Conservation (phyloP, 2,797 vertebrate genomes). For the Melanotaenia parkinsoni region DNA sequence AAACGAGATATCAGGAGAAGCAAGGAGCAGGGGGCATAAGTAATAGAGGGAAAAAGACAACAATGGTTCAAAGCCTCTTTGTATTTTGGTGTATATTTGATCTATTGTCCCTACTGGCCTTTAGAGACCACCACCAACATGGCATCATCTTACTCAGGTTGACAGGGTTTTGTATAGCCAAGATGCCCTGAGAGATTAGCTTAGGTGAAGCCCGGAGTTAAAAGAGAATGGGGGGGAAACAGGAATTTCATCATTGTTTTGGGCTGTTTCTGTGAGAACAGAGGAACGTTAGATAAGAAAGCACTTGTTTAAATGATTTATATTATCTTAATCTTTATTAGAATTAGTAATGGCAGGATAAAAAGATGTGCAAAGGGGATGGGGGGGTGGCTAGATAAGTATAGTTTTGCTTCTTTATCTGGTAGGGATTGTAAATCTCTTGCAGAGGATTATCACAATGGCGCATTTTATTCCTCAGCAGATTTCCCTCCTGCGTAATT, state of each 20-base stretch:
- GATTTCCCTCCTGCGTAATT: conserved; percentile 65
- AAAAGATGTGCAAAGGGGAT: conserved; percentile 13
- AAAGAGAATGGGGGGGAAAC: conserved; percentile 38
- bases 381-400: conserved; percentile 44
- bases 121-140: conserved; percentile 80
- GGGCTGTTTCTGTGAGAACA: conserved; percentile 25
- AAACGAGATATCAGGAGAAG: conserved; percentile 37
- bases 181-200: conserved; percentile 74
- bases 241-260: conserved; percentile 47
- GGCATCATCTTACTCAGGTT: conserved; percentile 80
- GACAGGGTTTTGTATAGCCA: conserved; percentile 69
- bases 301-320: conserved; percentile 29
- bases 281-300: conserved; percentile 14
- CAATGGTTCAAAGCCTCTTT: conserved; percentile 82
- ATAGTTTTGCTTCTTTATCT: conserved; percentile 47
- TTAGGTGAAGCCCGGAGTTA: conserved; percentile 68
- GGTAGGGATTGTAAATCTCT: conserved; percentile 52
- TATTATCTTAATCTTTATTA: conserved; percentile 31
- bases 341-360: conserved; percentile 27
- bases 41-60: conserved; percentile 66
- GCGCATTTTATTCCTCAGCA: conserved; percentile 60
- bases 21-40: conserved; percentile 61
- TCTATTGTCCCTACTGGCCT: conserved; percentile 79
- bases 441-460: conserved; percentile 64
- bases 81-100: conserved; percentile 77